These are phyloP conservation scores for Anticlea derivata DNA, from an alignment of 2,888 invertebrate species.

Conservation along the genomic window DNA sequence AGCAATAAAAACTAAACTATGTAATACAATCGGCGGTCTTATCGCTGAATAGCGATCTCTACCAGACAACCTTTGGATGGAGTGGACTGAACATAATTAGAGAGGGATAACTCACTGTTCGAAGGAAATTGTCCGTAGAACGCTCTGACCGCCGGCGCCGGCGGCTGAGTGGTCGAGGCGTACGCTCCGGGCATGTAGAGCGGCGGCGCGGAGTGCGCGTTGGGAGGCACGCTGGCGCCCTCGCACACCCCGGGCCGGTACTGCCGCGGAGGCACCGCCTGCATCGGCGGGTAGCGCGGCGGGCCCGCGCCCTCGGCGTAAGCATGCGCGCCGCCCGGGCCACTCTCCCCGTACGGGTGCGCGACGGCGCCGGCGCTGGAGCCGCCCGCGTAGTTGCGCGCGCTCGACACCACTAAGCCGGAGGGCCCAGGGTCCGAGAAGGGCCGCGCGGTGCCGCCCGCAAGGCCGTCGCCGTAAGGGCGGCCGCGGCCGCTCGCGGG, in stretches of 20 bases:
- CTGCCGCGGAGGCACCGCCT: constrained; percentile 3
- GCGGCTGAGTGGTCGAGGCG: constrained; percentile 7
- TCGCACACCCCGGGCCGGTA: constrained; percentile 7
- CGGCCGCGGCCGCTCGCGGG: background rate
- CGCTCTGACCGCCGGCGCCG: background rate
- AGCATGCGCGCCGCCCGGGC: background rate
- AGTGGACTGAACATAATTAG: too few relatives aligned
- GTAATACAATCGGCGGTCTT: too few relatives aligned
- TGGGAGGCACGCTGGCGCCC: background rate
- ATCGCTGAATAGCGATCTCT: too few relatives aligned
- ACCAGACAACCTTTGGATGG: too few relatives aligned
- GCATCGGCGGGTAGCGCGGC: constrained; percentile 8
- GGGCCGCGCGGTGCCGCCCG: background rate
- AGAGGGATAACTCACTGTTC: constrained; percentile 13
- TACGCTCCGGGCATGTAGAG: constrained; percentile 5
- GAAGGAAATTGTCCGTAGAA: constrained; percentile 4
- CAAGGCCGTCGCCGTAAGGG: background rate
- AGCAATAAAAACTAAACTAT: too few relatives aligned
- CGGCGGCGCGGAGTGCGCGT: background rate
- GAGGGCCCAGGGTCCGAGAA: background rate
- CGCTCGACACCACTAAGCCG: background rate
- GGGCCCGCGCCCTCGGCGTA: background rate
- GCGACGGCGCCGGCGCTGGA: background rate
- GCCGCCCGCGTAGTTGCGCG: background rate
- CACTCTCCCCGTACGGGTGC: constrained; percentile 1